Conservation (phyloP, 1,140 invertebrate genomes). For the Holotrichia oblita region DNA sequence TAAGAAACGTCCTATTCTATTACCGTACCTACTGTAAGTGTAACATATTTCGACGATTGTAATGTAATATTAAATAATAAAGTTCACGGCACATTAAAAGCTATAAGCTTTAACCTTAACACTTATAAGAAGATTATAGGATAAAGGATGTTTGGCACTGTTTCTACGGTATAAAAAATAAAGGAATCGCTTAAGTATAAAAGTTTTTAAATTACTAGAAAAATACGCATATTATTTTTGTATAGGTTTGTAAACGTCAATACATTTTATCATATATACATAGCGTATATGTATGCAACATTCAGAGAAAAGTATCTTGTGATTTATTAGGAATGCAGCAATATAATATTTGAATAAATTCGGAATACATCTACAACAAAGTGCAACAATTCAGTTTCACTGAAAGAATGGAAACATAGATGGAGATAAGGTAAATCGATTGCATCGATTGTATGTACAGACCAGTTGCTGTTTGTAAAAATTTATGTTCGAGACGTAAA, state of each 20-base stretch:
- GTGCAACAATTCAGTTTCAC: too few species aligned
- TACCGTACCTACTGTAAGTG: neutral
- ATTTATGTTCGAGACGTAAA: too few species aligned
- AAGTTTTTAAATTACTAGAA: conserved; percentile 10
- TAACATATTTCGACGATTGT: neutral
- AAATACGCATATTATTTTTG: neutral
- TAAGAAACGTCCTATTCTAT: neutral
- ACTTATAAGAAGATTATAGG: neutral
- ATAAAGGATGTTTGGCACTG: conserved; percentile 17
- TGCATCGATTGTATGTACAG: too few species aligned
- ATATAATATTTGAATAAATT: too few species aligned
- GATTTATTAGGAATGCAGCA: neutral
- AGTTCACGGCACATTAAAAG: neutral
- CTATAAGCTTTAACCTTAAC: neutral
- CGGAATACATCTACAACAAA: too few species aligned
- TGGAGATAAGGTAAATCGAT: too few species aligned
- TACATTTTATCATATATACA: neutral
- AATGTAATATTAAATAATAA: neutral
- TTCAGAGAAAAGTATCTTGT: neutral
- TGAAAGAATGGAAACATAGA: too few species aligned
- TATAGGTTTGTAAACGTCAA: neutral
- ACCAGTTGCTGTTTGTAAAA: too few species aligned
- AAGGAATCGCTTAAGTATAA: conserved; percentile 6
- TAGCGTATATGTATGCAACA: neutral
- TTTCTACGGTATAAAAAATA: neutral